Evolutionary conservation across 2,113 vertebrate genomes (phyloP), one percentile per base, ranked within the genome.

Genomic region (Chaetorhynchus papuensis): DNA sequence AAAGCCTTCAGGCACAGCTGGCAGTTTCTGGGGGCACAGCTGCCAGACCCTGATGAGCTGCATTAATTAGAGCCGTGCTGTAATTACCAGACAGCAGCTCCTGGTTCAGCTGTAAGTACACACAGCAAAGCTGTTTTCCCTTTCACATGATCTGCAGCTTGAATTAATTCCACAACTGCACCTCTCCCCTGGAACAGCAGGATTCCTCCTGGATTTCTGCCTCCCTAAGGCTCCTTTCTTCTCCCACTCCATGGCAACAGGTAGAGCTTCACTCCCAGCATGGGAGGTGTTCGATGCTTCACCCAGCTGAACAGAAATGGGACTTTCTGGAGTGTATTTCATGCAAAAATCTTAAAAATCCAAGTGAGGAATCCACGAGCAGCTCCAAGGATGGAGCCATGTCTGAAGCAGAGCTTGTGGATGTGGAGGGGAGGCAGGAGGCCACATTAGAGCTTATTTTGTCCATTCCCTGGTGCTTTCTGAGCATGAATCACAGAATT

Each of bases 41-140:
- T 96, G 97, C 96, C 97, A 97, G 66, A 60, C 78, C 93, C 93
- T 69, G 56, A 94, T 61, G 31, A 17, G 57, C 87, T 76, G 91
- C 45, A 10, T 89, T 98, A 97, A 98, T 96, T 96, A 97, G 77
- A 93, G 93, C 94, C 0, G 0, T 0, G 3, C 57, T 56, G 19
- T 97, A 98, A 98, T 98, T 98, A 96, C 93, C n/a, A 83, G 61
- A 57, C 30, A 56, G 91, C 27, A 35, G 95, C 96, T 96, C 94
- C 26, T 68, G 95, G 59, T 93, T 74, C 80, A 93, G 97, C 77
- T 92, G 89, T 96, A 96, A 95, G 94, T 96, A 96, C 96, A 96
- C 85, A 93, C 87, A 93, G 93, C 89, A 95, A 92, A 96, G 88
- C 95, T 93, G 95, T 81, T 96, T 96, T 96, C 94, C 96, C 95